Evolutionary conservation across 1,140 invertebrate species (phyloP), one percentile per base, ranked within the genome.

Genomic region (Sipha flava): DNA sequence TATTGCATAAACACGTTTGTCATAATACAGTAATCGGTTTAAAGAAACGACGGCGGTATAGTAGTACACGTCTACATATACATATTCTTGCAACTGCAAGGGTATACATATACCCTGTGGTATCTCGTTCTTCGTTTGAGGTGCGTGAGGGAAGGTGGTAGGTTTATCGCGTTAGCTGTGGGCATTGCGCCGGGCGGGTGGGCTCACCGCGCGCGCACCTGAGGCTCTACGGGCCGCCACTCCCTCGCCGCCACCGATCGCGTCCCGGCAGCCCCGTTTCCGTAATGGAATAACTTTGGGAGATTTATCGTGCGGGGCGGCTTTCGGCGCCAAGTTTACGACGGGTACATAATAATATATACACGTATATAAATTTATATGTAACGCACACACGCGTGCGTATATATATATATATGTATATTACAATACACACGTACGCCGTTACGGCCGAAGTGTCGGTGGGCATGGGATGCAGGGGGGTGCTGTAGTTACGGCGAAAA

Each of bases 261-360:
- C 18, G 29, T 16, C 47, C 18, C 16, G 16, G 14, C 73, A 16
- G 18, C 34, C 29, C 49, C 49, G 18, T 23, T 40, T 16, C 21
- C 21, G 23, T 77, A 77, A 77, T 77, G 73, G 73, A 77, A 77
- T 77, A 77, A 77, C 73, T 77, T 77, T 57, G 31, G 52, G 49
- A 77, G 73, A 77, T 77, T 77, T 77, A 77, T 77, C 49, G 73
- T 77, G 73, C 34, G 40, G 31, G 34, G 62, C 47, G 43, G 68
- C 47, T 73, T 73, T 73, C 47, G 70, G 70, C 70, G 47, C 72
- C 72, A 57, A 75, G 72, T 75, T 75, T 75, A 75, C 72, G 72
- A 75, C 49, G 49, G 68, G 68, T 52, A 37, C 21, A 57, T 75
- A 54, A 75, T 57, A 75, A 21, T n/a, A 73, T 54, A 73, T 23